Percentiles rank a stretch among this genome's conserved stretches.
Evolutionary conservation across 1,140 invertebrate genomes (phyloP).

Genomic region (Magallana ariakensis): DNA sequence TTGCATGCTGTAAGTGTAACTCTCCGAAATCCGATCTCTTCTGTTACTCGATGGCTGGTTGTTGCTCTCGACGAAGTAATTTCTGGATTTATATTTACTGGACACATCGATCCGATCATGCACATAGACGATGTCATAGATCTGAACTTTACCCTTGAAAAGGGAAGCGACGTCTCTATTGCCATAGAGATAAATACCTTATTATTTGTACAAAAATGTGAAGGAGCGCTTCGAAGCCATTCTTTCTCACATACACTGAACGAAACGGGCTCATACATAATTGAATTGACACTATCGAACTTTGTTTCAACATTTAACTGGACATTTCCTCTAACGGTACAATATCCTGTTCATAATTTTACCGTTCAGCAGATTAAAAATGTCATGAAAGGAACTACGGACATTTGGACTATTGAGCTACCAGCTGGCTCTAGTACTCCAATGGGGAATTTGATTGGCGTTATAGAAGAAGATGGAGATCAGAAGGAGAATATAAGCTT

Average conservation of each 20-base stretch:
- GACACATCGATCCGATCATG: constrained; percentile 10
- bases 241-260: constrained; percentile 23
- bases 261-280: constrained; percentile 37
- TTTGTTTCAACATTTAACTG: constrained; percentile 30
- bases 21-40: constrained; percentile 6
- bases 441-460: constrained; percentile 43
- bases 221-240: constrained; percentile 27
- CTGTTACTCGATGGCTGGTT: constrained; percentile 17
- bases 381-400: not conserved
- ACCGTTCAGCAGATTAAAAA: constrained; percentile 6
- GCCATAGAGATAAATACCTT: constrained; percentile 19
- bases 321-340: not conserved
- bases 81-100: constrained; percentile 20
- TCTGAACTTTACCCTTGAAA: constrained; percentile 35
- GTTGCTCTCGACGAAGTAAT: constrained; percentile 37
- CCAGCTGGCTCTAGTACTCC: not conserved
- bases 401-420: not conserved
- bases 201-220: constrained; percentile 30
- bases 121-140: constrained; percentile 19
- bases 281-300: constrained; percentile 40
- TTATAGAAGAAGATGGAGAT: not conserved
- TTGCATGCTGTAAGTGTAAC: constrained; percentile 16
- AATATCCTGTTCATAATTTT: constrained; percentile 45
- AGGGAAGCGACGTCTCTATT: constrained; percentile 2
- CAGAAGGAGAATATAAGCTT: constrained; percentile 5